phyloP scores from a whole-genome alignment of 2,113 vertebrate species.

The Corythoichthys haematopterus region DNA sequence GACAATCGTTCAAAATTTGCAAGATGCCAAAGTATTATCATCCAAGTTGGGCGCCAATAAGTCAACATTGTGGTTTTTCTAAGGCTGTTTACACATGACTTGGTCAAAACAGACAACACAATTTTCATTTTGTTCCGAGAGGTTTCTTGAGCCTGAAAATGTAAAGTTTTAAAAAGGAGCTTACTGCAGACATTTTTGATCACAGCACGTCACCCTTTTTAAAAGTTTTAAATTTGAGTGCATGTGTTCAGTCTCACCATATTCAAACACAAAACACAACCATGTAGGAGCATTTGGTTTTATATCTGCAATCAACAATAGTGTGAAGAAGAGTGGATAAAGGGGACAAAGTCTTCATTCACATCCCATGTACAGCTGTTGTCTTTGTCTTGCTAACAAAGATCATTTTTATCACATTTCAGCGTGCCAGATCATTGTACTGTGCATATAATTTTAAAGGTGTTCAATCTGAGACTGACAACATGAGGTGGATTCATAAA shows the following conservation, averaged over 20 bases:
- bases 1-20: slow-evolving; percentile 16
- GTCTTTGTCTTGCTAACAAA: neutral
- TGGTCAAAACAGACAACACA: too few relatives aligned
- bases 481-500: neutral
- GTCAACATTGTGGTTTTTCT: slow-evolving; percentile 10
- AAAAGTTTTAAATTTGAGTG: too few relatives aligned
- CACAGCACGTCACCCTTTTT: too few relatives aligned
- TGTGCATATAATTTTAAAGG: neutral
- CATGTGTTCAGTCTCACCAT: neutral
- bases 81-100: too few relatives aligned
- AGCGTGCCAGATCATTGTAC: neutral
- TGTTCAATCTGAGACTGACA: neutral
- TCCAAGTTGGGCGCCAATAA: slow-evolving; percentile 20
- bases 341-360: neutral
- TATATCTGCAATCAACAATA: too few relatives aligned
- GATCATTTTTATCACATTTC: neutral
- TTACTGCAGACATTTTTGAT: neutral
- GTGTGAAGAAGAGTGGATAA: too few relatives aligned
- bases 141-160: neutral
- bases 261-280: neutral
- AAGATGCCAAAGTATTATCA: slow-evolving; percentile 28
- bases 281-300: too few relatives aligned
- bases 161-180: neutral
- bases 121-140: neutral
- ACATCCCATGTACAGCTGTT: neutral